Evolutionary conservation across 2,888 invertebrate genomes (phyloP).

Genomic region (Trachelus troglodyta): DNA sequence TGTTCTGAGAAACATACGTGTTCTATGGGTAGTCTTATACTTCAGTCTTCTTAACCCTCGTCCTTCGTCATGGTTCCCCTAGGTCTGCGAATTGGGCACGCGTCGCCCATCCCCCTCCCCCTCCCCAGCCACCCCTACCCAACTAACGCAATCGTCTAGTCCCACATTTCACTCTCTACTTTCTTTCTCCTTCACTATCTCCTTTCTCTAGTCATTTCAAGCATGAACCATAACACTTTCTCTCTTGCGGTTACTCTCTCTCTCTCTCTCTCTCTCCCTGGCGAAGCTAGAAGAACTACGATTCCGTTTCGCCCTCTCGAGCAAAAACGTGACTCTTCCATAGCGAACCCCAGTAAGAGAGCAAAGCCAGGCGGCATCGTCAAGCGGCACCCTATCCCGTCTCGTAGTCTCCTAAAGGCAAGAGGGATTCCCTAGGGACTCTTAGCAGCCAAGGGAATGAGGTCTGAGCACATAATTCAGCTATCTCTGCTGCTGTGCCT

Average conservation of each 20-base stretch:
- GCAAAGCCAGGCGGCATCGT: not conserved
- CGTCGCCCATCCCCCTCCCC: conserved; percentile 1
- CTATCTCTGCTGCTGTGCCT: conserved; percentile 20
- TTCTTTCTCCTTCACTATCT: conserved; percentile 9
- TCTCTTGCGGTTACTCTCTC: conserved; percentile 9
- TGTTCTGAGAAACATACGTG: not conserved
- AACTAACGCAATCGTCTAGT: conserved; percentile 35
- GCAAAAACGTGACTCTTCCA: conserved; percentile 39
- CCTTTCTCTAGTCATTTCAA: too few species aligned
- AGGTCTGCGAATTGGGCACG: conserved; percentile 35
- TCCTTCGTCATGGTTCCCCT: conserved; percentile 3
- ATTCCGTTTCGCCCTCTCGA: conserved; percentile 16
- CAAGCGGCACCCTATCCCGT: not conserved
- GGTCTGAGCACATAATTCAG: conserved; percentile 33
- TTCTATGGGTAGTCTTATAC: not conserved
- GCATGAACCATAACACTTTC: conserved; percentile 9
- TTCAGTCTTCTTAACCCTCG: not conserved
- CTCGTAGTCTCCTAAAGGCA: conserved; percentile 12
- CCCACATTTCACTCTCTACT: conserved; percentile 13
- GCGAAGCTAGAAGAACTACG: conserved; percentile 11
- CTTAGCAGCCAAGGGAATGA: conserved; percentile 25
- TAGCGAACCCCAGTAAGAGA: conserved; percentile 4
- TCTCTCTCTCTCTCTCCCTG: conserved; percentile 8
- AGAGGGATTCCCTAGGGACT: conserved; percentile 32
- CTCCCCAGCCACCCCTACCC: not conserved